These are phyloP conservation scores for Cettia cetti DNA, from an alignment of 2,113 vertebrate genomes.

Conservation along the genomic window DNA sequence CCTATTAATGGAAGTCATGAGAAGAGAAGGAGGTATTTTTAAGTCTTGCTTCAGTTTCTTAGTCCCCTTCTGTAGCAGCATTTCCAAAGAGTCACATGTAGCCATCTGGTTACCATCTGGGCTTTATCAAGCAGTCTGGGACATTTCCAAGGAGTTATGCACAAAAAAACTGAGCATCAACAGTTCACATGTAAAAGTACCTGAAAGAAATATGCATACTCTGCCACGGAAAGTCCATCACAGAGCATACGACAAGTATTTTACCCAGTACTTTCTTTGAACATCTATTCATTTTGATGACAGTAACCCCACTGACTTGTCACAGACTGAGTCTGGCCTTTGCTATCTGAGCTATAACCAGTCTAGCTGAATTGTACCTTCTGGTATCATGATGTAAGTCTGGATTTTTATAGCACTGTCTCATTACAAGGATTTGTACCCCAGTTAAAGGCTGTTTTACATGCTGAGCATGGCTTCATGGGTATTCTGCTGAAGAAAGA, in stretches of 20 bases:
- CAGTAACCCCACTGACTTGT: background rate
- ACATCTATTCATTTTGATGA: background rate
- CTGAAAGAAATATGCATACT: background rate
- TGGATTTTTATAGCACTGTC: background rate
- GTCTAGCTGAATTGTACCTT: background rate
- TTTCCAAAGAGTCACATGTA: constrained; percentile 27
- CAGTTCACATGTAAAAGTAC: background rate
- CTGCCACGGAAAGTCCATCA: background rate
- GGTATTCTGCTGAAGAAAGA: background rate
- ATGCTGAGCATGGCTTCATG: background rate
- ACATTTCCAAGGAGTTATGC: constrained; percentile 27
- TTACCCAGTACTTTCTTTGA: background rate
- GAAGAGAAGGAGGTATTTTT: background rate
- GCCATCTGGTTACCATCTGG: constrained; percentile 59
- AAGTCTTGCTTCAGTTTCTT: background rate
- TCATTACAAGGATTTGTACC: background rate
- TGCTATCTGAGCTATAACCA: background rate
- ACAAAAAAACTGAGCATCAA: constrained; percentile 22
- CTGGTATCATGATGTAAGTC: background rate
- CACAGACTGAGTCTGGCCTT: background rate
- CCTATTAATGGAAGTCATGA: background rate
- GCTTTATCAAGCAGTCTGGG: background rate
- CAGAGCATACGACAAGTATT: background rate
- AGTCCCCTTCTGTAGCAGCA: background rate
- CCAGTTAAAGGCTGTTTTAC: background rate